These are phyloP conservation scores for Halcyon chelicuti DNA, from an alignment of 2,797 vertebrate species.

Conservation along the genomic window DNA sequence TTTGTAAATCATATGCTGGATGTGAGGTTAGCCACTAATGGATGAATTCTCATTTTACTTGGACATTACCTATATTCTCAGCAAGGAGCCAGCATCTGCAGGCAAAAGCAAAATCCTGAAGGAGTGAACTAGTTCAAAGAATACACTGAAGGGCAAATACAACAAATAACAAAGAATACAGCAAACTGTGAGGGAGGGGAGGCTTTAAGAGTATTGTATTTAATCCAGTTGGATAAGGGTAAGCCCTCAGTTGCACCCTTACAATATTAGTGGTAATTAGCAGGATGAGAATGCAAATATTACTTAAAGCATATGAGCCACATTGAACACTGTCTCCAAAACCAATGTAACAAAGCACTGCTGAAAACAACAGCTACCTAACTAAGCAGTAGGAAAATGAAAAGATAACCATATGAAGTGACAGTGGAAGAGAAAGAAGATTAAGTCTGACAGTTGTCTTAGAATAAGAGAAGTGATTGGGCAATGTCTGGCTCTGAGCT, in stretches of 20 bases:
- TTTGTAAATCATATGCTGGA: background rate
- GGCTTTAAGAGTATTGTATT: background rate
- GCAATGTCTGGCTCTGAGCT: background rate
- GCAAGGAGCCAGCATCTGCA: background rate
- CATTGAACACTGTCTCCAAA: background rate
- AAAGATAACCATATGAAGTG: accelerated
- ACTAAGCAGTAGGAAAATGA: background rate
- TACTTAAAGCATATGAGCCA: background rate
- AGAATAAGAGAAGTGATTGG: background rate
- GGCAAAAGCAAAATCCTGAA: background rate
- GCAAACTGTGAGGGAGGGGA: background rate
- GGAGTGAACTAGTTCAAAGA: background rate
- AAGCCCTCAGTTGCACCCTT: background rate
- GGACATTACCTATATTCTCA: background rate
- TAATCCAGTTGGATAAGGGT: background rate
- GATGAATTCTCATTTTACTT: background rate
- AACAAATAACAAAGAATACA: background rate
- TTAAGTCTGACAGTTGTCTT: background rate
- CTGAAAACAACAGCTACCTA: background rate
- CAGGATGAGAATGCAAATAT: background rate
- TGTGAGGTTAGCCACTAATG: background rate
- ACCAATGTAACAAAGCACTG: background rate
- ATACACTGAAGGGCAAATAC: background rate
- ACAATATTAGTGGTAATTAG: background rate
- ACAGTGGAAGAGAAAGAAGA: background rate